These are phyloP conservation scores for Hylaeus anthracinus DNA, from an alignment of 1,140 invertebrate species.

Conservation along the genomic window DNA sequence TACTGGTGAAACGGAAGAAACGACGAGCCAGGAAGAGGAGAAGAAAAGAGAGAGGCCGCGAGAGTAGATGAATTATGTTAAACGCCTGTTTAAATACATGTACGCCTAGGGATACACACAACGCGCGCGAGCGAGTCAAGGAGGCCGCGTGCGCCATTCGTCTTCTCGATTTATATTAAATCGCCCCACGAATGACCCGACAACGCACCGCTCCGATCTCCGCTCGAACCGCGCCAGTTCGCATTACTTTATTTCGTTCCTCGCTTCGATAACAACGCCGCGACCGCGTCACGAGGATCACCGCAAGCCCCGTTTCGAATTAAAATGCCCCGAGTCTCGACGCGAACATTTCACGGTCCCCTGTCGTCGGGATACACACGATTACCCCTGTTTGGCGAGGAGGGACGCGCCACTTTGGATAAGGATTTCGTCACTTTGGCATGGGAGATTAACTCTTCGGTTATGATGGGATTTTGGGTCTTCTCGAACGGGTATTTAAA, in stretches of 20 bases:
- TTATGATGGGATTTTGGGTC: too few species aligned
- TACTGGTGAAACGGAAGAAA: conserved; percentile 6
- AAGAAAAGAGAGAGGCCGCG: conserved; percentile 29
- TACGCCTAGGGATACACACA: conserved; percentile 74
- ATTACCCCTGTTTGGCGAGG: too few species aligned
- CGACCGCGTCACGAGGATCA: not conserved
- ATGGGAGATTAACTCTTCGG: too few species aligned
- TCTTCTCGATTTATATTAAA: conserved; percentile 79
- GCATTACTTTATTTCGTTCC: conserved; percentile 32
- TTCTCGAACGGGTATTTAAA: too few species aligned
- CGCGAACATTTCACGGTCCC: too few species aligned
- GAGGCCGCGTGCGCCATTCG: conserved; percentile 73
- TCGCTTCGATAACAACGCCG: conserved; percentile 3
- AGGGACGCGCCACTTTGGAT: too few species aligned
- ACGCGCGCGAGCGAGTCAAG: conserved; percentile 64
- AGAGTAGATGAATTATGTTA: conserved; percentile 79
- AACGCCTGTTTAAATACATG: conserved; percentile 80
- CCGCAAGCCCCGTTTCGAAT: not conserved
- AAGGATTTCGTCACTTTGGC: too few species aligned
- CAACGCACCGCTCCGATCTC: conserved; percentile 40
- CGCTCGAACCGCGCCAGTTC: conserved; percentile 33
- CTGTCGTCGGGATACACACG: too few species aligned
- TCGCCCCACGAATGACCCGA: conserved; percentile 69
- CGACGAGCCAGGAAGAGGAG: conserved; percentile 4
- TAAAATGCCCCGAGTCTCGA: conserved; percentile 1